These are phyloP conservation scores for Dendrolimus kikuchii DNA, from an alignment of 1,140 invertebrate genomes.

Conservation along the genomic window DNA sequence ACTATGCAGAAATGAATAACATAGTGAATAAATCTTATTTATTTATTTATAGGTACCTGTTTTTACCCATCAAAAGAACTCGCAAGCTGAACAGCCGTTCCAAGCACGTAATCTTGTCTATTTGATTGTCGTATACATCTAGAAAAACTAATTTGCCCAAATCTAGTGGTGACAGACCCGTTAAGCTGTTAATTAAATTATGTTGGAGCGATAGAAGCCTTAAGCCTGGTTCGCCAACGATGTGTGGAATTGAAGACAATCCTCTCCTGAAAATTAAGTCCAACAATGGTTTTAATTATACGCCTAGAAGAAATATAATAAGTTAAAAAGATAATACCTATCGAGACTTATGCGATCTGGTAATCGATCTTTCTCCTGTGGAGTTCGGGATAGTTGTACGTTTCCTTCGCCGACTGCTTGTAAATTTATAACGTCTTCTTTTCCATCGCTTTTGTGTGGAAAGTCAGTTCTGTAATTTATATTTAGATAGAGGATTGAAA, in stretches of 20 bases:
- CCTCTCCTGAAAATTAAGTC: constrained; percentile 72
- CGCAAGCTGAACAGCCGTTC: constrained; percentile 83
- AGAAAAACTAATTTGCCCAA: constrained; percentile 90
- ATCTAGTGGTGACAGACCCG: constrained; percentile 62
- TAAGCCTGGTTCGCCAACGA: constrained; percentile 84
- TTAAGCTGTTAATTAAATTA: constrained; percentile 87
- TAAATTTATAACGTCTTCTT: constrained; percentile 47
- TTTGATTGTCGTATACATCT: constrained; percentile 95
- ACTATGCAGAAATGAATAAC: neutral
- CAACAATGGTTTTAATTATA: neutral
- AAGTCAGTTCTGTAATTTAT: constrained; percentile 33
- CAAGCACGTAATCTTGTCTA: constrained; percentile 86
- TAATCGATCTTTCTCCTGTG: constrained; percentile 80
- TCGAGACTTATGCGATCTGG: constrained; percentile 86
- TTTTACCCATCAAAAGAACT: constrained; percentile 92
- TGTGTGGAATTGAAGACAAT: constrained; percentile 82
- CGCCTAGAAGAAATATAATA: neutral
- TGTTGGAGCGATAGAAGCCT: constrained; percentile 91
- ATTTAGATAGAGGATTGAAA: neutral
- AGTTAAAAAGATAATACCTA: constrained; percentile 42
- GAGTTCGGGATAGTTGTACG: constrained; percentile 77
- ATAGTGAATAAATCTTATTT: neutral
- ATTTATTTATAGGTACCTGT: constrained; percentile 75
- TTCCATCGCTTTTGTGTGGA: constrained; percentile 40
- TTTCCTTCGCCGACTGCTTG: constrained; percentile 72